Percentiles rank a stretch among this genome's conserved stretches.
phyloP scores from a whole-genome alignment of 2,888 invertebrate species.

The Mesodorylaimus sp. region DNA sequence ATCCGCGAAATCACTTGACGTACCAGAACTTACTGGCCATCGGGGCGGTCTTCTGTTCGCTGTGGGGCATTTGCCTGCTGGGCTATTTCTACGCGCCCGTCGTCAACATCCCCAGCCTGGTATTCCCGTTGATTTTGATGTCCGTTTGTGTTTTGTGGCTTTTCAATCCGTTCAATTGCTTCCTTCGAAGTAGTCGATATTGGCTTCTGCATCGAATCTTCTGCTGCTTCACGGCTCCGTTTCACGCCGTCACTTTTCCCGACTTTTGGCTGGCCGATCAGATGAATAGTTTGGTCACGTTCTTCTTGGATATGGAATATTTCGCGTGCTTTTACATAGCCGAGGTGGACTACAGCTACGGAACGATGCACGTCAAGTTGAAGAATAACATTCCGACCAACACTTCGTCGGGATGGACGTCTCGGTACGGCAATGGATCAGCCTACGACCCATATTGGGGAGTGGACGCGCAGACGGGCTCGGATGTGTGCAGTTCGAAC shows the following conservation, averaged over 20 bases:
- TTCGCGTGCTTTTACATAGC: slow-evolving; percentile 66
- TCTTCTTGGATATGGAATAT: slow-evolving; percentile 81
- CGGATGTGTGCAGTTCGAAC: slow-evolving; percentile 46
- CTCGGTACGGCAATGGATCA: not conserved
- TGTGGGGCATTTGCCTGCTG: slow-evolving; percentile 32
- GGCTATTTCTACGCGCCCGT: slow-evolving; percentile 58
- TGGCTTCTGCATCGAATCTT: slow-evolving; percentile 75
- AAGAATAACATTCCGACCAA: not conserved
- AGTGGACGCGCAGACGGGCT: slow-evolving; percentile 24
- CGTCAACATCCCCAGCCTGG: slow-evolving; percentile 71
- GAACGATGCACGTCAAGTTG: not conserved
- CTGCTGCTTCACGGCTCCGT: slow-evolving; percentile 33
- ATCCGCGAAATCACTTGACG: slow-evolving; percentile 38
- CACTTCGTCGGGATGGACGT: too few species aligned
- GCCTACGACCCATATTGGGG: slow-evolving; percentile 5
- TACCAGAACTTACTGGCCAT: slow-evolving; percentile 39
- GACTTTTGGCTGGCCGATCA: slow-evolving; percentile 43
- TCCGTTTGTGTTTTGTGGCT: slow-evolving; percentile 59
- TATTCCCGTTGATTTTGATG: slow-evolving; percentile 64
- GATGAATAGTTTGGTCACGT: slow-evolving; percentile 63
- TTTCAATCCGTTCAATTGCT: slow-evolving; percentile 70
- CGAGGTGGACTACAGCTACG: slow-evolving; percentile 29
- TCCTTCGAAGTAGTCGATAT: slow-evolving; percentile 63
- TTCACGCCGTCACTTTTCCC: slow-evolving; percentile 38
- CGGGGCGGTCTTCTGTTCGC: slow-evolving; percentile 33